Percentiles rank a stretch among this genome's conserved stretches.
Evolutionary conservation across 2,888 invertebrate species (phyloP).

Genomic region (Enoplolaimus lenunculus): DNA sequence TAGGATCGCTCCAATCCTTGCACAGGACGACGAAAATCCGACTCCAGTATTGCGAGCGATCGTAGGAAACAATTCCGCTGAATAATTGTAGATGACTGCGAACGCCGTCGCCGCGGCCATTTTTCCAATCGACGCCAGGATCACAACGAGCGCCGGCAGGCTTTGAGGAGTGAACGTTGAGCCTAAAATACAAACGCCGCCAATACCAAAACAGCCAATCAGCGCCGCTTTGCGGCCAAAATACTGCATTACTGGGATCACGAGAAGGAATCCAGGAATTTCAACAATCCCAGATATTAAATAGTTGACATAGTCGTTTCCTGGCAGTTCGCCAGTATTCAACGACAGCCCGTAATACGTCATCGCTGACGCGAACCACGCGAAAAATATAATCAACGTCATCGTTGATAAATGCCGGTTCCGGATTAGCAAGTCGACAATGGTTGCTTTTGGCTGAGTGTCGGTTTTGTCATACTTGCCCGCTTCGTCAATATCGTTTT

Average conservation of each 20-base stretch:
- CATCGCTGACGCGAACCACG: conserved; percentile 21
- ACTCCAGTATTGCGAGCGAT: conserved; percentile 22
- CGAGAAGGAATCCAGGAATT: conserved; percentile 16
- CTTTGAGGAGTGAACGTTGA: not conserved
- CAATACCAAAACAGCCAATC: conserved; percentile 7
- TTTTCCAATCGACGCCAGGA: conserved; percentile 16
- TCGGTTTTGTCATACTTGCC: not conserved
- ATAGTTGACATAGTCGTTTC: conserved; percentile 22
- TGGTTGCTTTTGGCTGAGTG: not conserved
- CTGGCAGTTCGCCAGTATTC: conserved; percentile 21
- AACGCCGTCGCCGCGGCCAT: conserved; percentile 19
- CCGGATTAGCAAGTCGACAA: not conserved
- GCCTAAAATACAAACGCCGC: conserved; percentile 1
- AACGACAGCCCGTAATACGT: conserved; percentile 23
- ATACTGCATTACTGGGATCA: conserved; percentile 18
- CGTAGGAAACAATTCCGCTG: conserved; percentile 23
- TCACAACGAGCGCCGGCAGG: not conserved
- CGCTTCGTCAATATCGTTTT: too few species aligned
- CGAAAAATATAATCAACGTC: not conserved
- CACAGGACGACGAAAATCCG: conserved; percentile 18
- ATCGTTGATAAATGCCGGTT: not conserved
- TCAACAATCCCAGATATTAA: conserved; percentile 19
- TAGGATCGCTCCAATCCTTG: conserved; percentile 19
- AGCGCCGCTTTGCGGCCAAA: conserved; percentile 16
- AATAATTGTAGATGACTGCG: conserved; percentile 22